Base-by-base conservation (phyloP, 35 echinoderm and acorn worm genomes). In the Amphiura filiformis region DNA sequence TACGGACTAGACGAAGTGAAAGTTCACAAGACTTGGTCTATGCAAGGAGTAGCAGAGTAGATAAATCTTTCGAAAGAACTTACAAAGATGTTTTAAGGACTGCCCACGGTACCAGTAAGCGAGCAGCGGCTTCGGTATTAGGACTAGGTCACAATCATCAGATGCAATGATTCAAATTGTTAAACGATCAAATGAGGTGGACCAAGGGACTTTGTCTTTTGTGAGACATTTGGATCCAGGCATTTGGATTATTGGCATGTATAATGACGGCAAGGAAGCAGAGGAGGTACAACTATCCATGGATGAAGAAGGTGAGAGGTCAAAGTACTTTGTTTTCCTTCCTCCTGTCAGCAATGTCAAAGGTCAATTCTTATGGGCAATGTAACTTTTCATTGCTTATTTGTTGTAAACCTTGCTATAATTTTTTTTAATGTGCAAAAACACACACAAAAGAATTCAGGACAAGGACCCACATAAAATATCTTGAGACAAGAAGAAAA, bases 191-290 rank as follows among this genome's bases (percentile, higher is more conserved):
- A 88, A 82, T 35, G 86, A 80, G 56, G 57, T 82, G 22, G 47
- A 34, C 34, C 39, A 82, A 33, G 52, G 80, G 28, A 84, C 35
- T 0, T 82, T 90, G 86, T 91, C 93, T 23, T 94, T 99, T 65
- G 86, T 93, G 39, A 87, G 94, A 31, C 90, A 95, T 35, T 84
- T 99, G 84, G 61, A 83, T 11, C 41, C 90, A 37, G 96, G 96
- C 17, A 75, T 81, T 36, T 99, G 96, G 96, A 92, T 89, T 70
- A 84, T 99, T 36, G 96, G 88, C 13, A 89, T 99, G 31, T 99
- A 87, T 57, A 99, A 99, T 75, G 96, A 99, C 88, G 96, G 96
- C 31, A 61, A 87, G 11, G 32, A 76, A 32, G 75, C 83, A 36
- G 93, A 99, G 76, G 87, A 94, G 20, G 85, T 99, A 39, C 82